These are phyloP conservation scores for Saimiri boliviensis DNA, from an alignment of 2,113 vertebrate genomes.

Conservation along the genomic window DNA sequence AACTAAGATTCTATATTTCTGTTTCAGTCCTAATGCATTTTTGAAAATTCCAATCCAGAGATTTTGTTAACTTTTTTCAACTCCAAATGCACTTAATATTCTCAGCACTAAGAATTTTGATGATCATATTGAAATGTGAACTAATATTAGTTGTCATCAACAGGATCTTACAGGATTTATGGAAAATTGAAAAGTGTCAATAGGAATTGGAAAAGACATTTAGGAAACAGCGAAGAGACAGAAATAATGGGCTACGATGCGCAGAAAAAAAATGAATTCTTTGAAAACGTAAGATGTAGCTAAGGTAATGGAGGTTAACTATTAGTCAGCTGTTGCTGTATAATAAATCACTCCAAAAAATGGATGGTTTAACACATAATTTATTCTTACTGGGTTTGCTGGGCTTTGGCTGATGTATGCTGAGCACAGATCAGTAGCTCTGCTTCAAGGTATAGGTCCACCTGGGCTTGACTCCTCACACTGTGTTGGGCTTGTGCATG, in stretches of 20 bases:
- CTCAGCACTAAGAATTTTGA: neutral
- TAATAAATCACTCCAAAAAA: neutral
- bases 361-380: neutral
- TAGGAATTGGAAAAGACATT: neutral
- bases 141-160: neutral
- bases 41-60: neutral
- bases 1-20: neutral
- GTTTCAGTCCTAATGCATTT: neutral
- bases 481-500: accelerated
- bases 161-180: neutral
- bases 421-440: too few relatives aligned
- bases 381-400: neutral
- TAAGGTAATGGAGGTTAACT: neutral
- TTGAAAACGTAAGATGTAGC: neutral
- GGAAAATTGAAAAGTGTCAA: neutral
- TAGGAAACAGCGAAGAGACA: neutral
- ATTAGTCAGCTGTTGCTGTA: neutral
- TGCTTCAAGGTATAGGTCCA: neutral
- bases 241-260: neutral
- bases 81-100: neutral
- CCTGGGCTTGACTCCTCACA: neutral
- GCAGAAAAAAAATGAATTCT: neutral
- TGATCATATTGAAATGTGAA: neutral
- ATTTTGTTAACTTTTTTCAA: neutral
- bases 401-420: neutral